Percentiles rank a stretch among this genome's conserved stretches.
phyloP scores from a whole-genome alignment of 2,888 invertebrate species.

The Cacoxenus indagator region DNA sequence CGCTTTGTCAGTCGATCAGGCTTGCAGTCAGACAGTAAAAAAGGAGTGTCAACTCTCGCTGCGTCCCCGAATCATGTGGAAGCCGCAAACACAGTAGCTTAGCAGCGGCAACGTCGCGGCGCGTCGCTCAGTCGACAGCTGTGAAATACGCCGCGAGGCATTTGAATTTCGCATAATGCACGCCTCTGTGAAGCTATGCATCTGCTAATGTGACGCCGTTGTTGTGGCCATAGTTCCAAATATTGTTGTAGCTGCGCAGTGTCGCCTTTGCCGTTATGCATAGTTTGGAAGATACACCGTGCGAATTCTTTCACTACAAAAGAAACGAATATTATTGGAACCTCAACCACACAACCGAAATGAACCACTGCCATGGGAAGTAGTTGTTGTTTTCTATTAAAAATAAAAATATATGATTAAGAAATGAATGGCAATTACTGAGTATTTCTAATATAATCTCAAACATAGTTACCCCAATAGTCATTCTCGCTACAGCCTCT shows the following conservation, averaged over 20 bases:
- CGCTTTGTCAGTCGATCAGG: not conserved
- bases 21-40: conserved; percentile 12
- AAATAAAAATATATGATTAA: too few relatives aligned
- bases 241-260: conserved; percentile 9
- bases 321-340: not conserved
- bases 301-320: not conserved
- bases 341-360: too few relatives aligned
- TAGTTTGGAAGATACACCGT: conserved; percentile 1
- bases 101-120: not conserved
- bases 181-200: conserved; percentile 51
- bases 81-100: not conserved
- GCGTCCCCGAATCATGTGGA: conserved; percentile 14
- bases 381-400: too few relatives aligned
- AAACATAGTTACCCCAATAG: too few relatives aligned
- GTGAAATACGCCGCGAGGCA: conserved; percentile 64
- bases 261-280: not conserved
- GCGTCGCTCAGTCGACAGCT: conserved; percentile 47
- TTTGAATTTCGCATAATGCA: conserved; percentile 65
- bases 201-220: conserved; percentile 24
- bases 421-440: too few relatives aligned
- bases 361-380: too few relatives aligned
- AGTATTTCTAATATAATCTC: too few relatives aligned
- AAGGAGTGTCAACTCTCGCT: conserved; percentile 53
- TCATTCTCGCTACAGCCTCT: too few relatives aligned
- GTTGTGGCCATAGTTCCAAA: not conserved